These are phyloP conservation scores for Saturnia japonica DNA, from an alignment of 2,888 invertebrate species.

Conservation along the genomic window DNA sequence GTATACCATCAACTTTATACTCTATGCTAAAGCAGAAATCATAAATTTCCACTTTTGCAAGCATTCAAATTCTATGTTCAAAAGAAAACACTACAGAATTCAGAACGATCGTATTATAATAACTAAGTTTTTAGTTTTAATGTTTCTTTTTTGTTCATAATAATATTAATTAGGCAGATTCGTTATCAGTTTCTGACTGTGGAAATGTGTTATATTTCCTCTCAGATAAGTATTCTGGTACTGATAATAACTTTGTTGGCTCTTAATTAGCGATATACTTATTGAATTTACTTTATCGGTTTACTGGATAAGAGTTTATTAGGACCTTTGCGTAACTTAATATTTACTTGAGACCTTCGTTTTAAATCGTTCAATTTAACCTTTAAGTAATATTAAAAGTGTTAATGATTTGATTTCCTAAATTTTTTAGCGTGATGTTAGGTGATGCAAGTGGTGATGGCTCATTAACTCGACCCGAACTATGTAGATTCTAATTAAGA, in stretches of 20 bases:
- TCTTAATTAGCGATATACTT: conserved; percentile 36
- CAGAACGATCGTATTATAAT: background rate
- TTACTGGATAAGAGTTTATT: conserved; percentile 25
- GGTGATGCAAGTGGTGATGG: too few species aligned
- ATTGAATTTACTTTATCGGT: conserved; percentile 31
- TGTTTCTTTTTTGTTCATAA: conserved; percentile 19
- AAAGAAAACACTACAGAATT: background rate
- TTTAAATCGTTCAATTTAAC: conserved; percentile 1
- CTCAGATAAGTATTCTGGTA: conserved; percentile 35
- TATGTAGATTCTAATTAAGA: too few species aligned
- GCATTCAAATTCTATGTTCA: background rate
- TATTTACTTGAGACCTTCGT: background rate
- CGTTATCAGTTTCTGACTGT: conserved; percentile 29
- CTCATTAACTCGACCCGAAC: too few species aligned
- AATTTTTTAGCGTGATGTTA: background rate
- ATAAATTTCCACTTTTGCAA: background rate
- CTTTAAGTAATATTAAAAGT: background rate
- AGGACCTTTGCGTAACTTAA: conserved; percentile 18
- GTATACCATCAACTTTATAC: background rate
- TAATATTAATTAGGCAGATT: conserved; percentile 33
- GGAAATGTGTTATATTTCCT: conserved; percentile 42
- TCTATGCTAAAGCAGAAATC: background rate
- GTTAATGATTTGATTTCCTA: too few species aligned
- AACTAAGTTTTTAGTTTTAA: background rate
- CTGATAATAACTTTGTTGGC: conserved; percentile 35